Conservation (phyloP, 2,888 invertebrate genomes). For the Steinernema hermaphroditum region DNA sequence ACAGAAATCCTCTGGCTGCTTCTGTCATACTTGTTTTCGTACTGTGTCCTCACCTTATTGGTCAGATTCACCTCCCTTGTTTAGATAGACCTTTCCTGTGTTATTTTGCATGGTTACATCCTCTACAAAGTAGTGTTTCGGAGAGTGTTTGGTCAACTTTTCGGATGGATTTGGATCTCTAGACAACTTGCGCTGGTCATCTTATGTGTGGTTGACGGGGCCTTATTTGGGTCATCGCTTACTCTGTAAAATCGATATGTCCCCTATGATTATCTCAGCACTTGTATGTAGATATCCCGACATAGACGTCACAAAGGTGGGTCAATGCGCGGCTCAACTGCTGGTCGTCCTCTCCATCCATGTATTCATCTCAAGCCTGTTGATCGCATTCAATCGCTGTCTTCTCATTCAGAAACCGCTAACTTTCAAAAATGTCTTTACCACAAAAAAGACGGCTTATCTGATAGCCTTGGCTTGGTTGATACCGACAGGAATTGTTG, state of each 20-base stretch:
- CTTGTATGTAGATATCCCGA: background rate
- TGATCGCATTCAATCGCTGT: slow-evolving; percentile 12
- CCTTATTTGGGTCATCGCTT: too few species aligned
- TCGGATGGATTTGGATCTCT: slow-evolving; percentile 3
- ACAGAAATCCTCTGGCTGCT: background rate
- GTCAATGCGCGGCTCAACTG: too few species aligned
- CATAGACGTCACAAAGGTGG: background rate
- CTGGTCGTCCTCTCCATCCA: too few species aligned
- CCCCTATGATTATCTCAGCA: too few species aligned
- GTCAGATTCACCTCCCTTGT: too few species aligned
- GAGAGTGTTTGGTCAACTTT: background rate
- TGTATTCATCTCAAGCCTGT: background rate
- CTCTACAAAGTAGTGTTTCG: background rate
- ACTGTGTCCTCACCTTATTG: too few species aligned
- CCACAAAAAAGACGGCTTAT: background rate
- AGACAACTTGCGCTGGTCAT: background rate
- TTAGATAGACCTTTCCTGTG: background rate
- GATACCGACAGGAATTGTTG: background rate
- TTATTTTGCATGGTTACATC: background rate
- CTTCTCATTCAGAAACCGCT: background rate
- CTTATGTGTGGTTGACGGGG: background rate
- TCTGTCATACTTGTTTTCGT: too few species aligned
- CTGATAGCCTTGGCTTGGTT: background rate
- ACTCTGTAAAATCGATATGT: too few species aligned
- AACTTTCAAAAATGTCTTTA: background rate